Percentiles rank a stretch among this genome's conserved stretches.
phyloP scores from a whole-genome alignment of 2,888 invertebrate species.

The Drosophila subsilvestris region DNA sequence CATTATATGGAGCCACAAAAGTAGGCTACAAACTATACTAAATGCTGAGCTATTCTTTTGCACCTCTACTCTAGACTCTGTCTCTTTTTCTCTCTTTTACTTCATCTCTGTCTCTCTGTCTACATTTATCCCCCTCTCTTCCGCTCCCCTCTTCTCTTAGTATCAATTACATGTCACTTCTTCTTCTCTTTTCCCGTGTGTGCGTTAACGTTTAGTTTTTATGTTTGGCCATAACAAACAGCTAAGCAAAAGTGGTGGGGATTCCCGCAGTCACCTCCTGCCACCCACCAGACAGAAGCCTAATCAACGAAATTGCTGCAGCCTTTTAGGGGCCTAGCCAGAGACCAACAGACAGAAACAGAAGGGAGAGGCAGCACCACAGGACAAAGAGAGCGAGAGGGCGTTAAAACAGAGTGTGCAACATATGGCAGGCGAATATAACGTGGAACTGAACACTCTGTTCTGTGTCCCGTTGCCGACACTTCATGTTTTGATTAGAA shows the following conservation, averaged over 20 bases:
- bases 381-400: not conserved
- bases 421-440: slow-evolving; percentile 23
- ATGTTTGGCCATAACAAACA: slow-evolving; percentile 55
- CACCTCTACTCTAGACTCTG: not conserved
- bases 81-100: too few relatives aligned
- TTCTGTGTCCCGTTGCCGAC: slow-evolving; percentile 34
- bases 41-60: not conserved
- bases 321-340: slow-evolving; percentile 65
- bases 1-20: too few relatives aligned
- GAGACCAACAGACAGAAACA: slow-evolving; percentile 32
- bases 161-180: slow-evolving; percentile 52
- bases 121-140: too few relatives aligned
- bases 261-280: slow-evolving; percentile 43
- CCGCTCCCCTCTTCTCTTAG: not conserved
- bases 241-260: not conserved
- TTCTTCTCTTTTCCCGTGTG: slow-evolving; percentile 8
- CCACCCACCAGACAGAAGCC: slow-evolving; percentile 39
- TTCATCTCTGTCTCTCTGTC: not conserved
- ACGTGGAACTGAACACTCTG: slow-evolving; percentile 8
- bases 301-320: slow-evolving; percentile 74
- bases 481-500: slow-evolving; percentile 50
- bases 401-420: slow-evolving; percentile 3
- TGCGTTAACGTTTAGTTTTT: slow-evolving; percentile 62
- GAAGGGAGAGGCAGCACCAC: not conserved
- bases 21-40: too few relatives aligned